These are phyloP conservation scores for Zoroaster sp. DNA, from an alignment of 53 echinoderm and acorn worm genomes.

Conservation along the genomic window DNA sequence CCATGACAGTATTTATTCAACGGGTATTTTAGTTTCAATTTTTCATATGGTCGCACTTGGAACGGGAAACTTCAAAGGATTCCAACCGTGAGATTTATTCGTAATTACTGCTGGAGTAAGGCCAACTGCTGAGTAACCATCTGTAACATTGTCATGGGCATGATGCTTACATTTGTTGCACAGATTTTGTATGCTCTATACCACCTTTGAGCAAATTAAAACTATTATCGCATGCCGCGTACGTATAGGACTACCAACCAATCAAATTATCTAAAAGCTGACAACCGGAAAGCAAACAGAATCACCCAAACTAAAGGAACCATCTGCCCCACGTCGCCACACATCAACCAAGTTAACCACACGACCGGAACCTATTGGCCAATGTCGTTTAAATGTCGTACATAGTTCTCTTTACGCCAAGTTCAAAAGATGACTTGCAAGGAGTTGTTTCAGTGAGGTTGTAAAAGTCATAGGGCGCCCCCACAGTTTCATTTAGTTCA, in stretches of 20 bases:
- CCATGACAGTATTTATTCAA: conserved; percentile 20
- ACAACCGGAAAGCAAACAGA: neutral
- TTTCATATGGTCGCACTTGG: conserved; percentile 23
- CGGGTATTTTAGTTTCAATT: conserved; percentile 45
- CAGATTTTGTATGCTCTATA: neutral
- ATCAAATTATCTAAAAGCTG: neutral
- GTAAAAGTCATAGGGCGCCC: conserved; percentile 38
- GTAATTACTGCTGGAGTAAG: conserved; percentile 31
- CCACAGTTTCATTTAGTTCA: neutral
- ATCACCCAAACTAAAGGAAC: neutral
- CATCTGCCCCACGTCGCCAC: neutral
- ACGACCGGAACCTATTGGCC: no score
- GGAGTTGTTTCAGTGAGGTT: neutral
- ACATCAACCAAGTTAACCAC: no score
- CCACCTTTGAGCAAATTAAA: neutral
- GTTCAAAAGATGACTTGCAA: neutral
- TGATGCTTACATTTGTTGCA: conserved; percentile 15
- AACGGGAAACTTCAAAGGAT: conserved; percentile 28
- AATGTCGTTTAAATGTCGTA: no score
- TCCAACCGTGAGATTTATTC: conserved; percentile 6
- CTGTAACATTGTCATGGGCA: neutral
- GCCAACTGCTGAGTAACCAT: neutral
- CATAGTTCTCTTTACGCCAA: no score
- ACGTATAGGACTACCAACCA: no score
- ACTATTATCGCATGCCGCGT: no score